Conservation (phyloP, 2,888 invertebrate genomes). For the Mythimna loreyi region DNA sequence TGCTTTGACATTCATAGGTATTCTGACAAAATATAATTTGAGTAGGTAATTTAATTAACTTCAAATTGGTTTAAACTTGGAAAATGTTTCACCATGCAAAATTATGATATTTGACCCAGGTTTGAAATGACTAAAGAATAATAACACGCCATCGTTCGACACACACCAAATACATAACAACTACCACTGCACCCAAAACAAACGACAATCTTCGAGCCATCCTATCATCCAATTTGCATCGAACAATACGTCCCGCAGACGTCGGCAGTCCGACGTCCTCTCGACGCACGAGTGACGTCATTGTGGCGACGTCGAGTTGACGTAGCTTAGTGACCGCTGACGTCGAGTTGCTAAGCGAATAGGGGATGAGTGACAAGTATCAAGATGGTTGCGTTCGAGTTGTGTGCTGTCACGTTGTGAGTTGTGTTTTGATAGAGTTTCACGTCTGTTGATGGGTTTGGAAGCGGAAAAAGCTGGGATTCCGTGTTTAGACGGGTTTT, state of each 20-base stretch:
- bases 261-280: slow-evolving; percentile 46
- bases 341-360: slow-evolving; percentile 52
- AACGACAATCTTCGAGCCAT: slow-evolving; percentile 43
- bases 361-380: slow-evolving; percentile 56
- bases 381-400: slow-evolving; percentile 45
- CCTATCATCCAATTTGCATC: slow-evolving; percentile 50
- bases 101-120: no score
- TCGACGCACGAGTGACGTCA: slow-evolving; percentile 55
- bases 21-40: no score
- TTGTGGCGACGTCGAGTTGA: slow-evolving; percentile 57
- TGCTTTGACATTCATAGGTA: no score
- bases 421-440: slow-evolving; percentile 19
- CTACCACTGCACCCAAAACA: slow-evolving; percentile 30
- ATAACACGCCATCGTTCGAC: not conserved
- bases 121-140: no score
- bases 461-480: not conserved
- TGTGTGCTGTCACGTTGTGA: slow-evolving; percentile 39
- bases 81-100: no score
- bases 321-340: slow-evolving; percentile 57
- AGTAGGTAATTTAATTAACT: no score
- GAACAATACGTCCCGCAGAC: slow-evolving; percentile 58
- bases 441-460: not conserved
- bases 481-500: not conserved
- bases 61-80: no score
- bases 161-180: slow-evolving; percentile 1